These are phyloP conservation scores for Aphodius sticticus DNA, from an alignment of 2,888 invertebrate genomes.

Conservation along the genomic window DNA sequence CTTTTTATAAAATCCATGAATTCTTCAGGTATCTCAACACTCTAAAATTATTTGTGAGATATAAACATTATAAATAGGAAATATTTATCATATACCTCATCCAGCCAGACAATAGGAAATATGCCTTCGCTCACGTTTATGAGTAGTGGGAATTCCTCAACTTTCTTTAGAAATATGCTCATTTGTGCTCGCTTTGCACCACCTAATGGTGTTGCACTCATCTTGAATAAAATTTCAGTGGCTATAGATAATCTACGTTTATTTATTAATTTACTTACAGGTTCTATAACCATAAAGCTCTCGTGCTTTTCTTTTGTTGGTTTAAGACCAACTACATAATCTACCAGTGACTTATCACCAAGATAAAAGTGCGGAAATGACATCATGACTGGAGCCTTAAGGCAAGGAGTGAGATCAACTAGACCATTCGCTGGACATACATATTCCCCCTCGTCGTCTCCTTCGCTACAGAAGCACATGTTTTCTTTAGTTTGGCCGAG, in stretches of 20 bases:
- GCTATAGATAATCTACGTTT: neutral
- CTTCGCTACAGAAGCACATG: constrained; percentile 65
- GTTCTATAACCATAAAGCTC: constrained; percentile 68
- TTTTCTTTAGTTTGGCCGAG: constrained; percentile 62
- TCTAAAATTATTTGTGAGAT: constrained; percentile 38
- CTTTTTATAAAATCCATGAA: constrained; percentile 57
- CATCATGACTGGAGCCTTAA: constrained; percentile 68
- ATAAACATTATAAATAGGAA: constrained; percentile 19
- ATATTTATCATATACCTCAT: constrained; percentile 60
- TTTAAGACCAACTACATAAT: constrained; percentile 64
- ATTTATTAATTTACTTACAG: constrained; percentile 58
- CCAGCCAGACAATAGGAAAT: constrained; percentile 68
- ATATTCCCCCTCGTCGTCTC: constrained; percentile 58
- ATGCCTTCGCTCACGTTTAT: constrained; percentile 64
- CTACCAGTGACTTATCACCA: constrained; percentile 63
- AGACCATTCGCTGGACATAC: constrained; percentile 65
- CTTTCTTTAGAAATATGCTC: constrained; percentile 63
- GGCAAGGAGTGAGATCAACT: constrained; percentile 63
- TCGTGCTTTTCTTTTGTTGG: constrained; percentile 66
- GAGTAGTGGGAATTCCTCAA: constrained; percentile 61
- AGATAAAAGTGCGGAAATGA: constrained; percentile 74
- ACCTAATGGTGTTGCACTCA: constrained; percentile 64
- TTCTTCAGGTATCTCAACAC: constrained; percentile 46
- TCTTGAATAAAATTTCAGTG: constrained; percentile 53
- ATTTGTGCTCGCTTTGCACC: constrained; percentile 66